These are phyloP conservation scores for Sipha flava DNA, from an alignment of 1,140 invertebrate species.

Conservation along the genomic window DNA sequence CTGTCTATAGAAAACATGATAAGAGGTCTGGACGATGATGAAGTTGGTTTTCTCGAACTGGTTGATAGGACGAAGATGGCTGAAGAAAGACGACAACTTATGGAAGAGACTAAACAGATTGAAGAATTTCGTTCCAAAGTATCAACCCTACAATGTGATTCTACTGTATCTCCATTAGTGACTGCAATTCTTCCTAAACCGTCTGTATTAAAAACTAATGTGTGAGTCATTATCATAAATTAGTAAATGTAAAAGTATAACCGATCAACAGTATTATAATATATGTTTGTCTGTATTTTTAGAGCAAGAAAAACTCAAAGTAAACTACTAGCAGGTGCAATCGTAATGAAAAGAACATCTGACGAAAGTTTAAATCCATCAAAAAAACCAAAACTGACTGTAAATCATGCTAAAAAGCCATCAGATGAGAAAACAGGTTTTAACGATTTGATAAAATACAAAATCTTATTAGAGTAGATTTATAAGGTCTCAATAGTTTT, in stretches of 20 bases:
- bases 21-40: slow-evolving; percentile 87
- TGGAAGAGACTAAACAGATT: slow-evolving; percentile 73
- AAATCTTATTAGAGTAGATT: neutral
- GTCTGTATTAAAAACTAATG: slow-evolving; percentile 38
- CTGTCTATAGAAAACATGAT: slow-evolving; percentile 90
- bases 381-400: neutral
- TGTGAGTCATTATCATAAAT: slow-evolving; percentile 38
- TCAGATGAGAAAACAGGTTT: neutral
- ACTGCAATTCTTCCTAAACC: neutral
- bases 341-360: slow-evolving; percentile 48
- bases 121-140: slow-evolving; percentile 71
- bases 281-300: slow-evolving; percentile 31
- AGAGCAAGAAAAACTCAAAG: slow-evolving; percentile 48
- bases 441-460: neutral
- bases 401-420: neutral
- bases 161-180: slow-evolving; percentile 44
- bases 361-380: neutral
- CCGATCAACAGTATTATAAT: no score
- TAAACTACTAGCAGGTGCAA: slow-evolving; percentile 52
- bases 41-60: slow-evolving; percentile 83
- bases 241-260: neutral
- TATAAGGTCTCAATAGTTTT: neutral
- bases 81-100: slow-evolving; percentile 66
- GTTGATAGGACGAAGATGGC: slow-evolving; percentile 78
- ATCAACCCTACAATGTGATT: slow-evolving; percentile 66